Evolutionary conservation across 2,797 vertebrate species (phyloP), one percentile per base, ranked within the genome.

Genomic region (Balearica regulorum): DNA sequence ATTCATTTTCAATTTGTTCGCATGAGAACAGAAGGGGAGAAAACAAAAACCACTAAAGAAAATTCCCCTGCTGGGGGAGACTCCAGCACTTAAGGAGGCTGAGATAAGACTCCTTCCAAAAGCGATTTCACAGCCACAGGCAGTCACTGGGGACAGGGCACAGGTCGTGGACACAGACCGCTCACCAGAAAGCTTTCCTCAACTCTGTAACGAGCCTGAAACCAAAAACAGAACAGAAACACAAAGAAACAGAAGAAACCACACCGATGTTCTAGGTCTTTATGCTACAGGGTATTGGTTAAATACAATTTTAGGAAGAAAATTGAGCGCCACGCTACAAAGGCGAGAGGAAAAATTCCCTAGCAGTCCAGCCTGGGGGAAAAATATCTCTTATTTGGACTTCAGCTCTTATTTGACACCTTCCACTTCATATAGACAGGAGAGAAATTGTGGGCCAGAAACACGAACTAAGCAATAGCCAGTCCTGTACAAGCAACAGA

Each of bases 41-140:
- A 92, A 83, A 89, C 57, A 90, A 93, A 87, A 93, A 54, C 5
- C 61, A 51, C 54, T 78, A 14, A 68, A 94, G 72, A 87, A 95
- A 93, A 91, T 89, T 85, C n/a, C 64, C 31, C 41, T 48, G 58
- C 28, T 1, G 1, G 21, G 16, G n/a, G 37, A 92, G 93, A 94
- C 83, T 69, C 89, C 84, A 86, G 66, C 46, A 37, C 29, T 91
- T 58, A 83, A 78, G 49, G 65, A 41, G 48, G 46, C n/a, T 61
- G 61, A 88, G 80, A 69, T 39, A 93, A 41, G 73, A n/a, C 18
- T 89, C 58, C 71, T 89, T 79, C 84, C 87, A 62, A 49, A 89
- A 82, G 43, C 8, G 18, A 41, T 54, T 92, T 66, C 66, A 73
- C 80, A 79, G 15, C 41, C 75, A 78, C 70, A 75, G 49, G 62